Evolutionary conservation across 2,888 invertebrate species (phyloP), one percentile per base, ranked within the genome.

Genomic region (Kuschelorhynchus macadamiae): DNA sequence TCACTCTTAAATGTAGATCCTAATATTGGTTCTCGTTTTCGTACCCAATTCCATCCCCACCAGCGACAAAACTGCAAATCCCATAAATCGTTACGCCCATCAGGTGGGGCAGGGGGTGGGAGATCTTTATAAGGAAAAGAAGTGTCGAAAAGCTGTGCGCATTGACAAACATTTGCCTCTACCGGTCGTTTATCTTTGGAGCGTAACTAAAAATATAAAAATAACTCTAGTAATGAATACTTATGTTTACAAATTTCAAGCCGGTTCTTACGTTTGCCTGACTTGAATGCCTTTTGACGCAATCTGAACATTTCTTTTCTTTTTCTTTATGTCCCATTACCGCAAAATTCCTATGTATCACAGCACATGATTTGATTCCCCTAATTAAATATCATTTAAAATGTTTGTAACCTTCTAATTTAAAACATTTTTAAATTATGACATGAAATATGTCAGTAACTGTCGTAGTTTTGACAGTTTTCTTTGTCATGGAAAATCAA

Each of bases 31-130:
- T 67, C 60, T 20, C 49, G 12, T 53, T 72, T 75, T 32, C 66
- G 59, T 18, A 76, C 76, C 77, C 77, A 77, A 50, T 76, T 77
- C 77, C 77, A 77, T 1, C 77, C 77, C 77, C 77, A 77, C 76
- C 75, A 76, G 36, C 74, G 72, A 47, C 77, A 77, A 62, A 74
- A 77, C 20, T 77, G 77, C 42, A 77, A 60, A 12, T 76, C 76
- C 77, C 77, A 77, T 12, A 67, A 44, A 17, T 75, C 72, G 3
- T 67, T 70, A 3, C 71, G 50, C 8, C 73, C 75, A n/a, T 74
- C 70, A 0, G 77, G 76, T 5, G 76, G 75, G 1, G 74, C 73
- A 3, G 74, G 74, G 2, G 71, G 69, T 1, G 65, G 57, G 12
- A 65, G 41, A 32, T 65, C 53, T 17, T 59, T 49, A 11, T 33